Conservation (phyloP, 2,797 vertebrate species). For the Notolepis coatsorum region DNA sequence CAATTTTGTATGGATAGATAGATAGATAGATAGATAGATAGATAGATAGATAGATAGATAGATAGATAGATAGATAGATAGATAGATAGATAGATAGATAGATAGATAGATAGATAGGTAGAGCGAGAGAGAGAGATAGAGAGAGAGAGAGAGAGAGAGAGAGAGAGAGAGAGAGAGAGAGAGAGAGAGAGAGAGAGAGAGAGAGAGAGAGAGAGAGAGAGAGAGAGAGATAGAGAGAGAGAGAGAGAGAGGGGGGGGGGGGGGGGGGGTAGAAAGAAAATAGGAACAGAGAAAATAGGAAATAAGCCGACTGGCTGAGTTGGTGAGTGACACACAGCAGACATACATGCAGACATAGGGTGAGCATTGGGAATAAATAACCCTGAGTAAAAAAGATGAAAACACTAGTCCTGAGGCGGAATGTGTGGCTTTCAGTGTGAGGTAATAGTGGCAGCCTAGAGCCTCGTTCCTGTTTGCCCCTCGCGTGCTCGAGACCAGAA, state of each 20-base stretch:
- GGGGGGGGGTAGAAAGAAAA: background rate
- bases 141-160: slow-evolving; percentile 1
- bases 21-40: too few relatives aligned
- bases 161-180: slow-evolving; percentile 1
- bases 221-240: background rate
- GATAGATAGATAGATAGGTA: background rate
- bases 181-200: background rate
- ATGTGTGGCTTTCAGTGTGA: slow-evolving; percentile 46
- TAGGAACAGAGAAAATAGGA: too few relatives aligned
- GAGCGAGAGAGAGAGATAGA: background rate
- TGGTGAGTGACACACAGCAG: background rate
- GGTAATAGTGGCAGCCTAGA: slow-evolving; percentile 44
- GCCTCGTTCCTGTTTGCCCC: slow-evolving; percentile 27
- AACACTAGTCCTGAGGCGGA: slow-evolving; percentile 24
- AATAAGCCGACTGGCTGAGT: too few relatives aligned
- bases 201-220: background rate
- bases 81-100: background rate
- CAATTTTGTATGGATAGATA: too few relatives aligned
- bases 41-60: too few relatives aligned
- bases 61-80: too few relatives aligned
- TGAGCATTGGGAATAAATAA: slow-evolving; percentile 37
- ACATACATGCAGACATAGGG: slow-evolving; percentile 16
- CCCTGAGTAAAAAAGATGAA: slow-evolving; percentile 55
- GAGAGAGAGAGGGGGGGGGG: background rate
- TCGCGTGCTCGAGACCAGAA: slow-evolving; percentile 40